Percentiles rank a stretch among this genome's conserved stretches.
Conservation (phyloP, 2,113 vertebrate genomes). For the Coptodon bakossiorum region DNA sequence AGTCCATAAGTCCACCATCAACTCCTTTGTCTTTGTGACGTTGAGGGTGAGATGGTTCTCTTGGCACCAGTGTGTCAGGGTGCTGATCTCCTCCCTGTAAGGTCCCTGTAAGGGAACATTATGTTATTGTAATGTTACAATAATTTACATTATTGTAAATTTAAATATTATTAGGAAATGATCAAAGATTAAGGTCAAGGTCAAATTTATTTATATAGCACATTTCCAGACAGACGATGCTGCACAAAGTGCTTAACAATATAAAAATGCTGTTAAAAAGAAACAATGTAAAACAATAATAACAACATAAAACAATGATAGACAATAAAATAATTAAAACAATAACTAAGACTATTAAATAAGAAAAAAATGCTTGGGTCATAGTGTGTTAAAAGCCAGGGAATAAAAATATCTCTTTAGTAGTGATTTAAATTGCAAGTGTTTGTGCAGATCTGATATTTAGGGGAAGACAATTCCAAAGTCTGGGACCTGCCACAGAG, state of each 20-base stretch:
- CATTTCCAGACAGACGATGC: not conserved
- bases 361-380: accelerated
- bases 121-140: not conserved
- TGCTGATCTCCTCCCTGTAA: not conserved
- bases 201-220: not conserved
- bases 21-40: not conserved
- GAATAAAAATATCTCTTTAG: not conserved
- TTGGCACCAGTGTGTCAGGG: not conserved
- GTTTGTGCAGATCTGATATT: not conserved
- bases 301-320: not conserved
- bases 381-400: not conserved
- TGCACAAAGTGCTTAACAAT: not conserved
- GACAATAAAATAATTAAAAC: not conserved
- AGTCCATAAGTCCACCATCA: not conserved
- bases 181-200: not conserved
- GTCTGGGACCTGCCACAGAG: not conserved
- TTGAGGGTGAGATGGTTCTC: not conserved
- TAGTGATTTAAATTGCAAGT: accelerated
- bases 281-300: not conserved
- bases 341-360: not conserved
- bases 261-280: not conserved
- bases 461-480: accelerated
- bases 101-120: accelerated
- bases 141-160: accelerated
- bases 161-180: not conserved